Evolutionary conservation across 2,113 vertebrate species (phyloP).

Genomic region (Synchiropus splendidus): DNA sequence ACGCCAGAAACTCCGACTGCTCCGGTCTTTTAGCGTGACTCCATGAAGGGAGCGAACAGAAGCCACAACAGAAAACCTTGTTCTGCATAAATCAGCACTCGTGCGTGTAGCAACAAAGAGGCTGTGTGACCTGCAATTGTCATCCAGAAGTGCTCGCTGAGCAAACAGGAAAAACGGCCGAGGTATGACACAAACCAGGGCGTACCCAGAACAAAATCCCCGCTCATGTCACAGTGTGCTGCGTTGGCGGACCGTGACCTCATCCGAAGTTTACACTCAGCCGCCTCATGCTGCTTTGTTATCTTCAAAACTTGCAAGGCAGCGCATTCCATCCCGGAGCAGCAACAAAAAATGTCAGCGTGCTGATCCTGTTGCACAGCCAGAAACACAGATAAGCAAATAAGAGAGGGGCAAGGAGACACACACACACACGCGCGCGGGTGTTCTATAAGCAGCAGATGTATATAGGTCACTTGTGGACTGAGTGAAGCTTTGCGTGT

Average conservation of each 20-base stretch:
- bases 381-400: slow-evolving; percentile 16
- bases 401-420: not conserved
- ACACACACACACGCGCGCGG: slow-evolving; percentile 9
- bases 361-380: slow-evolving; percentile 30
- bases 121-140: slow-evolving; percentile 29
- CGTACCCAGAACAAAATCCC: slow-evolving; percentile 63
- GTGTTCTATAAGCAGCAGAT: slow-evolving; percentile 11
- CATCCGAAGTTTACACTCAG: slow-evolving; percentile 52
- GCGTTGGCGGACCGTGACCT: slow-evolving; percentile 61
- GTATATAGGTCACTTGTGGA: slow-evolving; percentile 43
- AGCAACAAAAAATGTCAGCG: slow-evolving; percentile 27
- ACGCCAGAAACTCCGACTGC: no score
- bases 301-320: slow-evolving; percentile 57
- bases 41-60: no score
- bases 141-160: slow-evolving; percentile 16
- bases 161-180: slow-evolving; percentile 27
- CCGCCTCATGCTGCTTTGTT: slow-evolving; percentile 54
- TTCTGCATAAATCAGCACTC: slow-evolving; percentile 25
- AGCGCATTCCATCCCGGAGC: slow-evolving; percentile 56
- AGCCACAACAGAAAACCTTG: no score
- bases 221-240: slow-evolving; percentile 50
- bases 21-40: no score
- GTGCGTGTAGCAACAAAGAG: slow-evolving; percentile 32
- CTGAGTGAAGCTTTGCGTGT: slow-evolving; percentile 24
- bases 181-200: slow-evolving; percentile 44